phyloP scores from a whole-genome alignment of 2,113 vertebrate species.

The Salminus brasiliensis region DNA sequence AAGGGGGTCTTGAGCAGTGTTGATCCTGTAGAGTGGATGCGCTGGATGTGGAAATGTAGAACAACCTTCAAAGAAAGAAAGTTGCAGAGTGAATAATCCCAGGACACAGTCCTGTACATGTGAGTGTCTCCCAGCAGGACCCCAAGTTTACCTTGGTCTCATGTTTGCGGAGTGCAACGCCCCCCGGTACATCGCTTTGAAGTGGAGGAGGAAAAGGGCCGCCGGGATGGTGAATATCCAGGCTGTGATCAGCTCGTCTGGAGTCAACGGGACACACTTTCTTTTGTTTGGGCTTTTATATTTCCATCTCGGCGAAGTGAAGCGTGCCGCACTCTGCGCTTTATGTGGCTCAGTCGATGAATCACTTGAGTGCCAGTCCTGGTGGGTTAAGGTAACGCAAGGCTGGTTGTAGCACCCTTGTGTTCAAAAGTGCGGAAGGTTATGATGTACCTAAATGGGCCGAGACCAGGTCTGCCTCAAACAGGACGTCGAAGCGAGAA shows the following conservation, averaged over 20 bases:
- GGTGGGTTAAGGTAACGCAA: neutral
- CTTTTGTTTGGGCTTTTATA: neutral
- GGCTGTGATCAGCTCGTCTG: neutral
- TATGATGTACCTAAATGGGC: conserved; percentile 11
- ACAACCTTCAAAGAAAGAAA: neutral
- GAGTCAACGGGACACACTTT: neutral
- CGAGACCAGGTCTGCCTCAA: too few relatives aligned
- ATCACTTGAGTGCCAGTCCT: neutral
- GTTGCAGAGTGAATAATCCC: neutral
- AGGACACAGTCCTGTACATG: neutral
- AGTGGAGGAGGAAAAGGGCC: neutral
- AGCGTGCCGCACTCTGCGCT: neutral
- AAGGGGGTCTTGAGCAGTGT: neutral
- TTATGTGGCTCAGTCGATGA: neutral
- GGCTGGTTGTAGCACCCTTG: conserved; percentile 12
- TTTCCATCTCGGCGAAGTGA: neutral
- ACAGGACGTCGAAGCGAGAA: too few relatives aligned
- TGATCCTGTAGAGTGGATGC: neutral
- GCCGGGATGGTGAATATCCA: too few relatives aligned
- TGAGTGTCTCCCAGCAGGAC: neutral
- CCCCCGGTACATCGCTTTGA: neutral
- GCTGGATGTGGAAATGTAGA: neutral
- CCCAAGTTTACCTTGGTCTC: neutral
- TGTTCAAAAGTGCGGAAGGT: neutral
- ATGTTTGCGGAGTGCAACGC: neutral